A percentile compares a stretch with the other conserved stretches of the same genome.
These are phyloP conservation scores for Eilema sororculum DNA, from an alignment of 2,888 invertebrate species.

Conservation along the genomic window DNA sequence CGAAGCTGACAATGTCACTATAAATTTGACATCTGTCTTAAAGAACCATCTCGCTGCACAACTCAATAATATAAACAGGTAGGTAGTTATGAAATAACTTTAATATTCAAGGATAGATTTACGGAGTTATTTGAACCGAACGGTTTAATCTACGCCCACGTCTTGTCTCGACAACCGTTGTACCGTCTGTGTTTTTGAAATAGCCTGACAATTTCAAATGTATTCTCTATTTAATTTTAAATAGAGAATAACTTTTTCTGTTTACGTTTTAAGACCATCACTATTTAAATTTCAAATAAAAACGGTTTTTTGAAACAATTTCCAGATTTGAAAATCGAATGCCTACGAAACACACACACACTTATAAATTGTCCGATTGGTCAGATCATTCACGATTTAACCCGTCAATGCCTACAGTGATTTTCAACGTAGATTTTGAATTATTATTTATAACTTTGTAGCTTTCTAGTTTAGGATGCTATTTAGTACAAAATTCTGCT, in stretches of 20 bases:
- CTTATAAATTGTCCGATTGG: background rate
- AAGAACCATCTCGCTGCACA: background rate
- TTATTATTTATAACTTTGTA: background rate
- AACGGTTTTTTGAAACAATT: background rate
- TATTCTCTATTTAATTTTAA: conserved; percentile 20
- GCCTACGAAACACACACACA: background rate
- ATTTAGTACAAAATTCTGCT: background rate
- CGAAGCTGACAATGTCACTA: background rate
- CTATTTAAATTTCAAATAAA: conserved; percentile 10
- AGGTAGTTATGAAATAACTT: conserved; percentile 48
- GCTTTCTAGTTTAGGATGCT: background rate
- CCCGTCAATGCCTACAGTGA: conserved; percentile 5
- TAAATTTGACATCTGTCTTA: background rate
- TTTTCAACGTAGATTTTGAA: conserved; percentile 8
- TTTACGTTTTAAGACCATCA: conserved; percentile 1
- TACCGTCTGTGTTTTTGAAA: conserved; percentile 27
- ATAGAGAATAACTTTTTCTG: too few species aligned
- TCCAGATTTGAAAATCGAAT: background rate
- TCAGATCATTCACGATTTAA: conserved; percentile 7
- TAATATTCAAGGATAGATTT: conserved; percentile 35
- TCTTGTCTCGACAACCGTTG: conserved; percentile 26
- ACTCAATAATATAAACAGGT: conserved; percentile 5
- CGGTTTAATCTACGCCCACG: conserved; percentile 28
- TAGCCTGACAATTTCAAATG: conserved; percentile 16
- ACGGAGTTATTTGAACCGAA: conserved; percentile 41